phyloP scores from a whole-genome alignment of 2,797 vertebrate species.

The Danio choprae region DNA sequence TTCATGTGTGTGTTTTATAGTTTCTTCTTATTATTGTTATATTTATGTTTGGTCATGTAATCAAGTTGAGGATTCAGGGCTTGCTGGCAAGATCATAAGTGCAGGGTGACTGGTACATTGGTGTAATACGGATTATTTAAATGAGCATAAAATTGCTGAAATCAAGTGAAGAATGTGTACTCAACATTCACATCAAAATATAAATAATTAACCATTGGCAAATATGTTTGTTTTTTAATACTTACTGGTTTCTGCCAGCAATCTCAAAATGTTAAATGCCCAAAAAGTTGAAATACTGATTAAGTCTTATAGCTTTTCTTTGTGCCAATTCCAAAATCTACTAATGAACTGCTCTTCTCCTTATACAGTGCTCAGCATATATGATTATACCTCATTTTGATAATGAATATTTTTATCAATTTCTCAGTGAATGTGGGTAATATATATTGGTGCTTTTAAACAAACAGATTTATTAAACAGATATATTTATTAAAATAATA shows the following conservation, averaged over 20 bases:
- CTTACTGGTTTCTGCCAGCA: neutral
- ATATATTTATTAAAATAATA: no score
- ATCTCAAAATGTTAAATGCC: neutral
- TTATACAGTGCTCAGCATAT: no score
- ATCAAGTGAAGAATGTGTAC: slow-evolving; percentile 1
- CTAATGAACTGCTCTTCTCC: neutral
- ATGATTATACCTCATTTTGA: no score
- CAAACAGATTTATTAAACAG: no score
- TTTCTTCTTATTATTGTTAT: slow-evolving; percentile 19
- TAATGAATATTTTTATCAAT: no score
- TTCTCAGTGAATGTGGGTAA: no score
- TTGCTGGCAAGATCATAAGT: neutral
- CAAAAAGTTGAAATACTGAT: neutral
- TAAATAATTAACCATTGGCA: neutral
- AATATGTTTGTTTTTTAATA: neutral
- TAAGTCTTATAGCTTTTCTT: neutral
- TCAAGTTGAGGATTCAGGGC: neutral
- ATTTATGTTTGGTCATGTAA: slow-evolving; percentile 10
- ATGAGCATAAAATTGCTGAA: neutral
- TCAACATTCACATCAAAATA: neutral
- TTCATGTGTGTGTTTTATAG: slow-evolving; percentile 16
- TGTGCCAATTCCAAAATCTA: neutral
- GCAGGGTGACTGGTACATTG: neutral
- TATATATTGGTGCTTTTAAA: no score
- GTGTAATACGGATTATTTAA: neutral